These are phyloP conservation scores for Neolamprologus fasciatus DNA, from an alignment of 2,113 vertebrate species.

Conservation along the genomic window DNA sequence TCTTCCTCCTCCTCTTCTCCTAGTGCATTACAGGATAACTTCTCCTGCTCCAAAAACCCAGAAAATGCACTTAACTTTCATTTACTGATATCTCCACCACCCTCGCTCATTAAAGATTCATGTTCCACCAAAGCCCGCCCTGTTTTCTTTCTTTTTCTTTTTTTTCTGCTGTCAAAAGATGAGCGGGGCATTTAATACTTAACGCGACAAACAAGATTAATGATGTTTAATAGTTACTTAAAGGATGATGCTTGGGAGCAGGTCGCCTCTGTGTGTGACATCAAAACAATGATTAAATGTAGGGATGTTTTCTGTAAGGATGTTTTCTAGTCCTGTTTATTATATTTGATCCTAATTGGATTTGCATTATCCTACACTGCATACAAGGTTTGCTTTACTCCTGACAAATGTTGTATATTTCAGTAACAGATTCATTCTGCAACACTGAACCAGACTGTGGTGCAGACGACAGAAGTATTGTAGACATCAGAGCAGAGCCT, in stretches of 20 bases:
- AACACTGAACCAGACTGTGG: not conserved
- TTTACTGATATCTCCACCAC: conserved; percentile 47
- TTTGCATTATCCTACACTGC: not conserved
- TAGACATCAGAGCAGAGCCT: not conserved
- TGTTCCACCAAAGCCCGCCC: not conserved
- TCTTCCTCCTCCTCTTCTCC: not conserved
- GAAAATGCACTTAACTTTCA: conserved; percentile 61
- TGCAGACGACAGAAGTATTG: not conserved
- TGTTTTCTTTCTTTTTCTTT: not conserved
- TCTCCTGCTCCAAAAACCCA: conserved; percentile 58
- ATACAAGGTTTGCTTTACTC: not conserved
- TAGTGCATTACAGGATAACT: conserved; percentile 26
- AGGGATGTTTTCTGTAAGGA: not conserved
- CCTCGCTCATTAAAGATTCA: conserved; percentile 60
- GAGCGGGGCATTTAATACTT: conserved; percentile 7
- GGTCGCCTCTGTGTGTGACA: not conserved
- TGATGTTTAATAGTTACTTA: not conserved
- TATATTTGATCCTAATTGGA: not conserved
- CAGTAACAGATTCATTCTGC: not conserved
- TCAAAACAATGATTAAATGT: not conserved
- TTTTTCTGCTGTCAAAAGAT: conserved; percentile 1
- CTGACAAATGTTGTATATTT: not conserved
- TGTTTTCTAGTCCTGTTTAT: not conserved
- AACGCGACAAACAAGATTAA: not conserved
- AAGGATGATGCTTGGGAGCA: not conserved